Evolutionary conservation across 2,113 vertebrate species (phyloP).

Genomic region (Smithornis capensis): DNA sequence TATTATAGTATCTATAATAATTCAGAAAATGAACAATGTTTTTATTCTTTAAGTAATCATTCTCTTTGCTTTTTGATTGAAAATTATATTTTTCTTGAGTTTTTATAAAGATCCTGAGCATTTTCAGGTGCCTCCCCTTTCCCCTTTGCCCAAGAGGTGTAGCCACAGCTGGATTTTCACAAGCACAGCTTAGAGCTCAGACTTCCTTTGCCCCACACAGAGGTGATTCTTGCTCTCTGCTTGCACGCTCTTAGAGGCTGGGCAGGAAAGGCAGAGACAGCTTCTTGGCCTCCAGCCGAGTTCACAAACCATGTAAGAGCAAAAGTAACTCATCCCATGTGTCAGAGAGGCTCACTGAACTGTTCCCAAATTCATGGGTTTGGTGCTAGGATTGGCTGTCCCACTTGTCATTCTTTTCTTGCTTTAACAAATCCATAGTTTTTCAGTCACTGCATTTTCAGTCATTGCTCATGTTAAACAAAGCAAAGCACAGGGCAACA

Average conservation of each 20-base stretch:
- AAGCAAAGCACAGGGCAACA: background rate
- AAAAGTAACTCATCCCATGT: background rate
- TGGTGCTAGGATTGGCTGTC: accelerated
- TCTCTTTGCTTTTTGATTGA: background rate
- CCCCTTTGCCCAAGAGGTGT: background rate
- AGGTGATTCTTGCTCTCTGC: background rate
- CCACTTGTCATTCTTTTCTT: background rate
- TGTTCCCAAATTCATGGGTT: background rate
- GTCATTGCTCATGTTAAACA: too few relatives aligned
- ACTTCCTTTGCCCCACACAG: accelerated
- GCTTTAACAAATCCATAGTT: background rate
- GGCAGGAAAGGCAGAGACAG: background rate
- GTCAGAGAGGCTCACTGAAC: background rate
- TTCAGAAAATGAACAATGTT: background rate
- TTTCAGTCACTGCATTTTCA: background rate
- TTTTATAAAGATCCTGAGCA: background rate
- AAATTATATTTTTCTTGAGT: background rate
- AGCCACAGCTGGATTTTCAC: accelerated
- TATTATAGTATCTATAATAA: background rate
- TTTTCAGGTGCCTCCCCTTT: background rate
- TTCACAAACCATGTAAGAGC: background rate
- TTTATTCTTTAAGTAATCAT: background rate
- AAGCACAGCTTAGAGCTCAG: background rate
- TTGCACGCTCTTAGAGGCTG: background rate
- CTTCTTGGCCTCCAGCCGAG: background rate